Conservation (phyloP, 2,888 invertebrate genomes). For the Perizoma flavofasciatum region DNA sequence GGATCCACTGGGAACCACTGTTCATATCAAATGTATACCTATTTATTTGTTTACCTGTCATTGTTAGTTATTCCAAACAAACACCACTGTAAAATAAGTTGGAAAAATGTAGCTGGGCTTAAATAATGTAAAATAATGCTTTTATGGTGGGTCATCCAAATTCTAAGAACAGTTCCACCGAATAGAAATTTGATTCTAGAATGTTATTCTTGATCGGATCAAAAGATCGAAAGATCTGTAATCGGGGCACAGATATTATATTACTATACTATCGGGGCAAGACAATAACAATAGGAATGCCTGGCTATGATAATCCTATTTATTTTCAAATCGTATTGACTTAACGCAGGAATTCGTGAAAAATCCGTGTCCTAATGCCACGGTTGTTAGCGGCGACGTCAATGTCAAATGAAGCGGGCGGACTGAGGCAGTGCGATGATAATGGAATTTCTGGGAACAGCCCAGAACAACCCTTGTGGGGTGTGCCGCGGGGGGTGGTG, state of each 20-base stretch:
- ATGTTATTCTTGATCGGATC: conserved; percentile 13
- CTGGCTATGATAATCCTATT: too few species aligned
- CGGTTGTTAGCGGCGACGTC: conserved; percentile 60
- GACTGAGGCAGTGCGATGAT: conserved; percentile 59
- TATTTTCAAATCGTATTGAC: too few species aligned
- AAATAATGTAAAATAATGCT: conserved; percentile 9
- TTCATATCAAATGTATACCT: too few species aligned
- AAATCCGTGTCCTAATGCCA: conserved; percentile 45
- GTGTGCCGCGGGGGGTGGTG: conserved; percentile 60
- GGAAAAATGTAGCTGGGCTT: not conserved
- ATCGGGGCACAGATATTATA: too few species aligned
- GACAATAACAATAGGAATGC: too few species aligned
- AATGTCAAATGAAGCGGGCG: conserved; percentile 67
- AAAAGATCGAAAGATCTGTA: conserved; percentile 5
- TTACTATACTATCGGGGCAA: too few species aligned
- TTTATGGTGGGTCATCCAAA: conserved; percentile 14
- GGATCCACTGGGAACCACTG: too few species aligned
- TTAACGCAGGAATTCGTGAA: conserved; percentile 50
- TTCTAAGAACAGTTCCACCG: conserved; percentile 17
- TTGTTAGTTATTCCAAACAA: too few species aligned
- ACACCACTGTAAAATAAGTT: too few species aligned
- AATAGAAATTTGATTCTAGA: conserved; percentile 19
- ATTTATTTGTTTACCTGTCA: too few species aligned
- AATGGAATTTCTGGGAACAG: conserved; percentile 82
- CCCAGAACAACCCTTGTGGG: conserved; percentile 80